Percentiles rank a stretch among this genome's conserved stretches.
phyloP scores from a whole-genome alignment of 2,113 vertebrate genomes.

The Triplophysa tibetana region DNA sequence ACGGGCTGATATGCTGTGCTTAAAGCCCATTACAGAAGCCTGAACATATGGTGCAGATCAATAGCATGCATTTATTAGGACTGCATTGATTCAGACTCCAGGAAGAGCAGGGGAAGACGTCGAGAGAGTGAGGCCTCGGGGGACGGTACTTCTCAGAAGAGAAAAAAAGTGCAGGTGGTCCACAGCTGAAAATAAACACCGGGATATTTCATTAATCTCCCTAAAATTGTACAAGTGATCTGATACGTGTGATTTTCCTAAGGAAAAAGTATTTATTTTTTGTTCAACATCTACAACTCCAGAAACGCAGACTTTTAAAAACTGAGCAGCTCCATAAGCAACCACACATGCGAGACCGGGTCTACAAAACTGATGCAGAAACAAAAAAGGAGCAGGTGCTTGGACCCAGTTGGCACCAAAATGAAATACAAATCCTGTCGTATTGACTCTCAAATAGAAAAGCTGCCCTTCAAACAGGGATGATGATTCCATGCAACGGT shows the following conservation, averaged over 20 bases:
- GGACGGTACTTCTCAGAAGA: constrained; percentile 39
- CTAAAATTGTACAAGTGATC: background rate
- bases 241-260: background rate
- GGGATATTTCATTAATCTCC: background rate
- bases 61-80: constrained; percentile 56
- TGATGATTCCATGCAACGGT: constrained; percentile 12
- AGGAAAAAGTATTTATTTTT: no score
- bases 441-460: constrained; percentile 25
- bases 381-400: constrained; percentile 40
- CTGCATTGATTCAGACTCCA: constrained; percentile 58
- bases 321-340: background rate
- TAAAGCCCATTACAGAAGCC: constrained; percentile 44
- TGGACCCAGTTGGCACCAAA: constrained; percentile 18
- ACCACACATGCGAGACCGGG: background rate
- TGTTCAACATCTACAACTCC: background rate
- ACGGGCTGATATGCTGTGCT: constrained; percentile 33
- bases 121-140: constrained; percentile 27
- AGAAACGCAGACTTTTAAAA: background rate
- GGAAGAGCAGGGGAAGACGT: constrained; percentile 24
- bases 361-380: background rate
- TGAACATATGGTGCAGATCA: constrained; percentile 48
- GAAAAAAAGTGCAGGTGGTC: background rate
- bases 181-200: background rate
- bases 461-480: background rate
- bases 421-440: constrained; percentile 51